phyloP scores from a whole-genome alignment of 2,797 vertebrate species.

The Salmo trutta region DNA sequence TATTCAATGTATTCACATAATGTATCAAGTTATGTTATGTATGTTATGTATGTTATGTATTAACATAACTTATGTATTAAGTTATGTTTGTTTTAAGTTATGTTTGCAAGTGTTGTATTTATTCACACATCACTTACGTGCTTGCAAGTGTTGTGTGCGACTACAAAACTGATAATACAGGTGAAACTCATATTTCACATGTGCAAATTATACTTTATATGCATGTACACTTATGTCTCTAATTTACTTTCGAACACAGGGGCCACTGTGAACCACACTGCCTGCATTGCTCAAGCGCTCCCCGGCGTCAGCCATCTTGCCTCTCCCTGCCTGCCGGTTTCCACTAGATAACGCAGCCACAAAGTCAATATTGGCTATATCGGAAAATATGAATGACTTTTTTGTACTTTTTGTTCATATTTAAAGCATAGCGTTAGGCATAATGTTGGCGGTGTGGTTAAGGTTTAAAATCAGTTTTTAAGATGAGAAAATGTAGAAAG shows the following conservation, averaged over 20 bases:
- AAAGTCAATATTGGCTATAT: too few relatives aligned
- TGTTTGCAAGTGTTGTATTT: background rate
- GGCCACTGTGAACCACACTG: background rate
- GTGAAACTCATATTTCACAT: background rate
- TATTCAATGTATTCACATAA: background rate
- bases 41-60: too few relatives aligned
- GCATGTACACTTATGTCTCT: background rate
- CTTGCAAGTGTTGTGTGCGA: background rate
- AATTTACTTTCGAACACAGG: background rate
- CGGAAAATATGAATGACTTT: too few relatives aligned
- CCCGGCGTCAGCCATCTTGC: conserved; percentile 72
- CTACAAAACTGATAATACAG: background rate
- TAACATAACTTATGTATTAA: too few relatives aligned
- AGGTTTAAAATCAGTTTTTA: too few relatives aligned
- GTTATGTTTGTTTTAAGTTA: too few relatives aligned
- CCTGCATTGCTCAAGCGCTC: background rate
- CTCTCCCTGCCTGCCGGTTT: conserved; percentile 34
- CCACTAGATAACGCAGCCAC: too few relatives aligned
- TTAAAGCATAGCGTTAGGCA: too few relatives aligned
- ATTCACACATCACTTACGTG: background rate
- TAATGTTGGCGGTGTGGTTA: too few relatives aligned
- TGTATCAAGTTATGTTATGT: background rate
- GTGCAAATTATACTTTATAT: background rate
- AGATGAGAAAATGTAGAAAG: too few relatives aligned
- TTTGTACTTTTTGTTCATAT: too few relatives aligned